Evolutionary conservation across 2,113 vertebrate genomes (phyloP).

Genomic region (Myotis davidii): DNA sequence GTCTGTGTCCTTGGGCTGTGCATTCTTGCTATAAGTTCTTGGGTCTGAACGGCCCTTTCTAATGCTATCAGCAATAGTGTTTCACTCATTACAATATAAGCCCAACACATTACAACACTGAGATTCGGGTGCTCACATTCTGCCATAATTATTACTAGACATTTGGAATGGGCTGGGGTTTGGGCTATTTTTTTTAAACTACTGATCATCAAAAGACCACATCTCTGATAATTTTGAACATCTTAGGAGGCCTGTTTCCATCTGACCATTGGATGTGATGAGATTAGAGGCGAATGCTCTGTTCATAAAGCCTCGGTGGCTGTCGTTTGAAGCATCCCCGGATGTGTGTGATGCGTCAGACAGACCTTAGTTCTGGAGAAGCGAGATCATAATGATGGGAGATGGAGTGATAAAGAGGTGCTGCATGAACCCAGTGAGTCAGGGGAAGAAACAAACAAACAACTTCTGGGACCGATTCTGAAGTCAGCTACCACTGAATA

Average conservation of each 20-base stretch:
- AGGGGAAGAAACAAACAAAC: not conserved
- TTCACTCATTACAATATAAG: not conserved
- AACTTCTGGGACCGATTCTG: not conserved
- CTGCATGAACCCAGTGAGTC: not conserved
- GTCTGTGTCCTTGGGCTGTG: no score
- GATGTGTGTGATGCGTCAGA: not conserved
- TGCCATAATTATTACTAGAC: conserved; percentile 76
- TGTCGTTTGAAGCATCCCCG: not conserved
- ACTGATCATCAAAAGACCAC: conserved; percentile 60
- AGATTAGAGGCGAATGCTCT: conserved; percentile 68
- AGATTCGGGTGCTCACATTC: conserved; percentile 73
- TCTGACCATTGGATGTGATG: conserved; percentile 31
- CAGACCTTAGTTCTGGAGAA: not conserved
- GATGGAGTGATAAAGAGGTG: not conserved
- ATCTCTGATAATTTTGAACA: conserved; percentile 70
- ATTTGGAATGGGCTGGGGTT: conserved; percentile 56
- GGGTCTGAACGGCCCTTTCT: not conserved
- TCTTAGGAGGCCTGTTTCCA: conserved; percentile 64
- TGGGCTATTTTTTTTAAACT: conserved; percentile 57
- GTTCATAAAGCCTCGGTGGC: not conserved
- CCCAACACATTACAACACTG: not conserved
- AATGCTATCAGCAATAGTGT: not conserved
- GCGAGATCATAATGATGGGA: not conserved
- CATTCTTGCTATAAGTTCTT: no score
- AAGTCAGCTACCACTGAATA: not conserved